Evolutionary conservation across 2,888 invertebrate genomes (phyloP), one percentile per base, ranked within the genome.

Genomic region (Peribatodes rhomboidaria): DNA sequence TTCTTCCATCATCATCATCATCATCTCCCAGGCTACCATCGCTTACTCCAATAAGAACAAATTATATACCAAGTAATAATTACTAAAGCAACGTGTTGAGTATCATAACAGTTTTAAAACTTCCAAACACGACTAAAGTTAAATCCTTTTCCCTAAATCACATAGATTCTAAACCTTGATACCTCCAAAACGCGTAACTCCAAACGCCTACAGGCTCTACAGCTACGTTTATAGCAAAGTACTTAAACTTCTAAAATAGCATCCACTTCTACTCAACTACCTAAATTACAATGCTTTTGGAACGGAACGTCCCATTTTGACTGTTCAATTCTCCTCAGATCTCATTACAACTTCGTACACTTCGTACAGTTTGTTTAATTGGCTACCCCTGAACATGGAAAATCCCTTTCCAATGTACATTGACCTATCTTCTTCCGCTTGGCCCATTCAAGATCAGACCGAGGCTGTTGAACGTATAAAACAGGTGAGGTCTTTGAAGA

Each of bases 331-430:
- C 80, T 76, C 75, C 68, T 76, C 75, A 74, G 74, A 81, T 82
- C 81, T 82, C 82, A 81, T 82, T 82, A 82, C 77, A 81, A 82
- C 71, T 82, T 82, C 61, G 70, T 70, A 71, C 76, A 82, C 71
- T 82, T 82, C 61, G 70, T 70, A 71, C 76, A 76, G 76, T 81
- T 80, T 80, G 81, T 81, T 82, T 81, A 82, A 82, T 82, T 82
- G 81, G 79, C 75, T 79, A 73, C 75, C 77, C 78, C 73, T 72
- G 66, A 69, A 79, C 74, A 69, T 72, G 71, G 71, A 74, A 54
- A 76, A 56, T 71, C 74, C 73, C 66, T 71, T 49, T 20, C 82
- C 78, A 77, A 69, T 72, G 67, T 73, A 75, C 61, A 37, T 58
- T 68, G 77, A 70, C 54, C 79, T 65, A 18, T 58, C 55, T 31